Conservation (phyloP, 2,888 invertebrate species). For the Cinara cedri region DNA sequence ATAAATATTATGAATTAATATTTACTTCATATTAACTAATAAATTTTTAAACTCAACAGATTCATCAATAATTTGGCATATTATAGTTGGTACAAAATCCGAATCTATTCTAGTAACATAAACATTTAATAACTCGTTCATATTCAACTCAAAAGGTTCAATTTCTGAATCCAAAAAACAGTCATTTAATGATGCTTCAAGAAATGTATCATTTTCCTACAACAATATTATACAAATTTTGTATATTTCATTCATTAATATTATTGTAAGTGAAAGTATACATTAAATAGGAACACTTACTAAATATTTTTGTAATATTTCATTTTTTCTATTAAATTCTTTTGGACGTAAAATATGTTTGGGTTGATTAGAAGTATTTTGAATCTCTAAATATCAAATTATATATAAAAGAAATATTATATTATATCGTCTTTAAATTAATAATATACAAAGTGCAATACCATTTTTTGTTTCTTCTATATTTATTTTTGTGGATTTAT, state of each 20-base stretch:
- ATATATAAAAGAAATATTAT: neutral
- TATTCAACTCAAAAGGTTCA: neutral
- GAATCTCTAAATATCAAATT: no score
- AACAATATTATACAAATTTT: neutral
- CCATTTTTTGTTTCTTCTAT: neutral
- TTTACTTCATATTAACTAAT: constrained; percentile 35
- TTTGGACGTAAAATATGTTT: no score
- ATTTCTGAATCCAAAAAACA: constrained; percentile 41
- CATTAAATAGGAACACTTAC: constrained; percentile 14
- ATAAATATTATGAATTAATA: neutral
- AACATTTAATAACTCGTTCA: constrained; percentile 6
- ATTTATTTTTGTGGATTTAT: neutral
- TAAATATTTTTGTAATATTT: constrained; percentile 29
- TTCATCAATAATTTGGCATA: constrained; percentile 14
- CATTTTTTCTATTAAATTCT: neutral
- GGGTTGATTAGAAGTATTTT: no score
- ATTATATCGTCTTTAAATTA: neutral
- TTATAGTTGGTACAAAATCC: constrained; percentile 3
- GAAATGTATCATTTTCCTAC: constrained; percentile 27
- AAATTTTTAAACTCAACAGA: neutral
- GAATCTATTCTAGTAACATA: constrained; percentile 8
- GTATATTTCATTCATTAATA: neutral
- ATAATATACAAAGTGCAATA: neutral
- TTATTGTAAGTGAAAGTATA: neutral
- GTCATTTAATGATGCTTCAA: neutral